Evolutionary conservation across 2,113 vertebrate species (phyloP).

Genomic region (Antennarius striatus): DNA sequence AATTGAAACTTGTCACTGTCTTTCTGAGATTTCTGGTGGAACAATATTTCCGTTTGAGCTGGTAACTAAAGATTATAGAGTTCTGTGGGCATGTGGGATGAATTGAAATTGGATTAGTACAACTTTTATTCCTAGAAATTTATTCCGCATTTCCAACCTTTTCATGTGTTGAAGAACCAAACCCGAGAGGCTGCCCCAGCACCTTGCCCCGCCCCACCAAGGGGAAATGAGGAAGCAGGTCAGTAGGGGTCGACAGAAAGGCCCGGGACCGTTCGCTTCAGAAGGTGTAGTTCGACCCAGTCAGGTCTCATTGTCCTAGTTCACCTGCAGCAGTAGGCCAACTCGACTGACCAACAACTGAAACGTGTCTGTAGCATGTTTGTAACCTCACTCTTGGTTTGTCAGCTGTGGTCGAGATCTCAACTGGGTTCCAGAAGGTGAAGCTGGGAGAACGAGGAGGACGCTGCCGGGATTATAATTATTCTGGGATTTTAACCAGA

Average conservation of each 20-base stretch:
- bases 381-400: not conserved
- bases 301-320: not conserved
- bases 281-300: conserved; percentile 81
- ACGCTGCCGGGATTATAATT: conserved; percentile 86
- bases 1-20: too few relatives aligned
- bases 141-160: too few relatives aligned
- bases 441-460: conserved; percentile 88
- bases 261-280: conserved; percentile 34
- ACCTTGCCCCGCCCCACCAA: not conserved
- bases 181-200: conserved; percentile 13
- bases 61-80: too few relatives aligned
- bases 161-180: conserved; percentile 15
- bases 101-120: too few relatives aligned
- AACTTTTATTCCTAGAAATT: too few relatives aligned
- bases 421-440: conserved; percentile 88
- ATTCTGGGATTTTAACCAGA: conserved; percentile 87
- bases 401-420: conserved; percentile 80
- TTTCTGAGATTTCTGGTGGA: too few relatives aligned
- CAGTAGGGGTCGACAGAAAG: conserved; percentile 80
- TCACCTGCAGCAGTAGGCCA: not conserved
- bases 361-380: conserved; percentile 10
- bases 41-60: too few relatives aligned
- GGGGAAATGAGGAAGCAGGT: conserved; percentile 71
- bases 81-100: too few relatives aligned
- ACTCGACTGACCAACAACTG: too few relatives aligned